Evolutionary conservation across 2,113 vertebrate species (phyloP).

Genomic region (Xenus cinereus): DNA sequence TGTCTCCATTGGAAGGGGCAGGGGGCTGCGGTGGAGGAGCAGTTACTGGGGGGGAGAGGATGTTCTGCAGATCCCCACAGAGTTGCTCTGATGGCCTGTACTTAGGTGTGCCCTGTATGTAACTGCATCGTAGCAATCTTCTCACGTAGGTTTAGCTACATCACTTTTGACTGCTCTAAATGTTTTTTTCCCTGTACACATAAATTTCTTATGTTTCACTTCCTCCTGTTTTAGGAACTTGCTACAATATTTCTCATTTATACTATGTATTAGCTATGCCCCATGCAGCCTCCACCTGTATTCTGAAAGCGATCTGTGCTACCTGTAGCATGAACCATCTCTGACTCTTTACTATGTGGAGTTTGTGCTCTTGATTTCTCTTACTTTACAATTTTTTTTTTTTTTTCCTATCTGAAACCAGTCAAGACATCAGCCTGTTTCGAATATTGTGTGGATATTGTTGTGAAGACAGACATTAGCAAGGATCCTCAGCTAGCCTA

Average conservation of each 20-base stretch:
- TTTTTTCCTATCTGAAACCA: background rate
- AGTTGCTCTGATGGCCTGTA: background rate
- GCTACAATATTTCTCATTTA: background rate
- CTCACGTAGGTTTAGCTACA: background rate
- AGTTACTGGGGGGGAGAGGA: background rate
- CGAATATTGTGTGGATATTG: background rate
- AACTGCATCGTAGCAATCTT: background rate
- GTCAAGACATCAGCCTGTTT: background rate
- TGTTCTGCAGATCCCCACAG: background rate
- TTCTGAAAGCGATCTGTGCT: background rate
- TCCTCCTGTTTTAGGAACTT: background rate
- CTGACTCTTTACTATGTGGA: background rate
- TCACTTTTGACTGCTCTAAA: background rate
- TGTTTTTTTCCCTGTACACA: background rate
- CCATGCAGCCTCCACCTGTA: background rate
- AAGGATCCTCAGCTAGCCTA: background rate
- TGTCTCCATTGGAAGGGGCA: background rate
- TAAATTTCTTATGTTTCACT: background rate
- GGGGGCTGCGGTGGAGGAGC: background rate
- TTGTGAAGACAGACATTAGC: background rate
- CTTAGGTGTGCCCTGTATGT: fast-evolving
- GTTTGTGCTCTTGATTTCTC: background rate
- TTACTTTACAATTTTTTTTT: background rate
- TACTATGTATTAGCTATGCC: background rate
- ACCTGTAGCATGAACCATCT: fast-evolving